Base-by-base conservation (phyloP, 2,113 vertebrate species). In the Albula goreensis region DNA sequence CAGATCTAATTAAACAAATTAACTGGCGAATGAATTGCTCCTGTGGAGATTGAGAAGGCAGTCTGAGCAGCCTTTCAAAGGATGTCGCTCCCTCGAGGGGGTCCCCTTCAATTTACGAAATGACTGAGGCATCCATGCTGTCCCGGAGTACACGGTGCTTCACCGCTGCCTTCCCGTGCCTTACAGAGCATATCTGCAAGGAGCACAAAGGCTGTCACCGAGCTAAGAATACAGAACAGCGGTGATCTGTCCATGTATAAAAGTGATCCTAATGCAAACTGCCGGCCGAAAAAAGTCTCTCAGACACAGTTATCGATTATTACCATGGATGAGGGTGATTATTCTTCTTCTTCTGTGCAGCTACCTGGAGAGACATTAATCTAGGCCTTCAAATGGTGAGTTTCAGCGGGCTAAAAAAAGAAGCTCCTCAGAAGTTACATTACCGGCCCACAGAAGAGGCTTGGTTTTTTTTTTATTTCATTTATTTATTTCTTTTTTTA, bases 1-100 rank as follows among this genome's bases (percentile, higher is more conserved):
- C 66, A 52, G 10, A 52, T 74, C 25, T 84, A 84, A 78, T 84
- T 84, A 84, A 66, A 84, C 83, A 84, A 77, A 84, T 74, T n/a
- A 78, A 52, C 22, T 25, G 13, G 66, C 70, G 41, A 84, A 84
- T 78, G 50, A 84, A 84, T 9, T 11, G 50, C 22, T 52, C n/a
- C 70, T 31, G 50, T 53, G 50, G 83, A 84, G 83, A 3, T 50
- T n/a, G 63, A 22, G 17, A 84, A 5, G n/a, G 50, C 83, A 53
- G 66, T 53, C 77, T n/a, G 41, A 51, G 11, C 70, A 17, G 66
- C 83, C n/a, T 84, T 74, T 77, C 57, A 84, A 84, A 84, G 57
- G n/a, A 17, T 41, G 17, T 41, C 83, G 11, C 1, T 15, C 66
- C 83, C 83, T 25, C n/a, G 49, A 25, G 50, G 83, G 70, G 83